phyloP scores from a whole-genome alignment of 2,888 invertebrate genomes.

The Bombylius discolor region DNA sequence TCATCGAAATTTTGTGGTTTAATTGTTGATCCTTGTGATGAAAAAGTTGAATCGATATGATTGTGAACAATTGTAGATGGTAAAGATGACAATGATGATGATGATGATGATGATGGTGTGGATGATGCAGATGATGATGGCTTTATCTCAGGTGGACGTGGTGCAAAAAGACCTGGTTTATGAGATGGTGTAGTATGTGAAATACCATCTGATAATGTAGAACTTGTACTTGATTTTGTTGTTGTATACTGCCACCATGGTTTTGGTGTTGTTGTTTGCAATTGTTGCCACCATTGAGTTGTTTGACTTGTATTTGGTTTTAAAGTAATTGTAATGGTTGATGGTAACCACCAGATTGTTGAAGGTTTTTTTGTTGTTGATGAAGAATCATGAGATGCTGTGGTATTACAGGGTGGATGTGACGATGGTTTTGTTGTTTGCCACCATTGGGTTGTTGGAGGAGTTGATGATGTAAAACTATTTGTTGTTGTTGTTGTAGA shows the following conservation, averaged over 20 bases:
- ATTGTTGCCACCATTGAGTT: background rate
- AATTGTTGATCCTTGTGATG: background rate
- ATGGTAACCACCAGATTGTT: slow-evolving; percentile 20
- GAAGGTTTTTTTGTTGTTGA: slow-evolving; percentile 1
- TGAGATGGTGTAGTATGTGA: slow-evolving; percentile 1
- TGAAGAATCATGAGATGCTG: background rate
- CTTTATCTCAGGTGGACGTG: background rate
- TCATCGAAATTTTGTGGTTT: background rate
- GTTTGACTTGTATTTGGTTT: background rate
- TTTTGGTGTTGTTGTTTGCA: background rate
- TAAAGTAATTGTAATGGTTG: slow-evolving; percentile 5
- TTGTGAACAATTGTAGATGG: background rate
- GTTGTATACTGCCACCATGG: slow-evolving; percentile 9
- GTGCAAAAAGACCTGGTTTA: slow-evolving; percentile 4
- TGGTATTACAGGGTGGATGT: background rate
- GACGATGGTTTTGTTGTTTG: background rate
- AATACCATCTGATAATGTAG: background rate
- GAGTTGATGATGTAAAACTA: background rate
- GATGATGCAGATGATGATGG: background rate
- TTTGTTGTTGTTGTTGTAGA: slow-evolving; percentile 9
- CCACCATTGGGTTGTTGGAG: slow-evolving; percentile 1
- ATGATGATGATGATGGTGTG: too few species aligned
- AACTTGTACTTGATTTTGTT: background rate
- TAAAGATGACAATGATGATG: too few species aligned
- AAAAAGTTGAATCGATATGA: background rate